These are phyloP conservation scores for Lepilemur ruficaudatus DNA, from an alignment of 2,797 vertebrate genomes.

Conservation along the genomic window DNA sequence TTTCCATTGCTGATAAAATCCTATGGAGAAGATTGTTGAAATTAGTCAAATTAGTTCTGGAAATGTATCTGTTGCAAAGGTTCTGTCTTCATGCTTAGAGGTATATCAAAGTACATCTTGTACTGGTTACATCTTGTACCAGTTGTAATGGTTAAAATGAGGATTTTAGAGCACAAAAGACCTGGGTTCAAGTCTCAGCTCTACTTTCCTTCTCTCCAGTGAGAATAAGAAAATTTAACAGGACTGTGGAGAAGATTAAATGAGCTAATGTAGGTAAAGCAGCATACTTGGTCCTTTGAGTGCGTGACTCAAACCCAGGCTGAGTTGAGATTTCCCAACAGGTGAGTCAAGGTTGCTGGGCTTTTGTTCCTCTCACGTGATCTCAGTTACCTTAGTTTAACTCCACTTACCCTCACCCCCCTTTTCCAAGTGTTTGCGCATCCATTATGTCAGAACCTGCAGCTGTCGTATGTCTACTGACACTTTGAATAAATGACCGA, in stretches of 20 bases:
- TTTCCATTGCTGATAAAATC: not conserved
- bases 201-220: not conserved
- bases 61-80: not conserved
- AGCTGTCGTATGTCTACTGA: not conserved
- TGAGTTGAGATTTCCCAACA: slow-evolving; percentile 13
- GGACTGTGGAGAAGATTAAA: not conserved
- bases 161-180: not conserved
- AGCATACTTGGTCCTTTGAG: not conserved
- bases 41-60: not conserved
- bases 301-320: not conserved
- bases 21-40: not conserved
- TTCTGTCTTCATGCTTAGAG: not conserved
- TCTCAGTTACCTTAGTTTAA: slow-evolving; percentile 12
- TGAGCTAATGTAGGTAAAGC: not conserved
- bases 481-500: not conserved
- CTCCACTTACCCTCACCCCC: not conserved
- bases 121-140: too few relatives aligned
- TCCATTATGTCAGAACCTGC: not conserved
- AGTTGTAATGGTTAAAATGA: not conserved
- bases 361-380: not conserved
- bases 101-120: not conserved
- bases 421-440: not conserved
- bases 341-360: slow-evolving; percentile 3
- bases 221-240: not conserved
- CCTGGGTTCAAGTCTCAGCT: not conserved